Base-by-base conservation (phyloP, 2,113 vertebrate genomes). In the Peromyscus polionotus region DNA sequence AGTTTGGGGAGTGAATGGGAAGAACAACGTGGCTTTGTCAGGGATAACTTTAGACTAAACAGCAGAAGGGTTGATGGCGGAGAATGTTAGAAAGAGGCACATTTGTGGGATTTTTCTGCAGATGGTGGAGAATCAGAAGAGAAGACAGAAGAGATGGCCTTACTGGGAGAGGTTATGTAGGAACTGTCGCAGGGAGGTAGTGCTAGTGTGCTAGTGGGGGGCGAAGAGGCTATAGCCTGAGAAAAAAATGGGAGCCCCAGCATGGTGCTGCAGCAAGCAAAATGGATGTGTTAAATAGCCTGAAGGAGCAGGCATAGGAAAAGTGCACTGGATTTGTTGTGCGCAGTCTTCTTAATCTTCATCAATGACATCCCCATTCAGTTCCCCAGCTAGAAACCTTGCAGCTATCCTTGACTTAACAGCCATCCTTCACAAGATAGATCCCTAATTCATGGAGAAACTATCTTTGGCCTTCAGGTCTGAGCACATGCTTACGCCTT, bases 381-480 rank as follows among this genome's bases (percentile, higher is more conserved):
- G 54, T 39, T 88, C 67, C 39, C 90, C 88, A 42, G n/a, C 12
- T 48, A 36, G 26, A 90, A 83, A 33, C 10, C 54, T 72, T 61
- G 48, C 16, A 20, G 39, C 57, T 39, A 6, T 33, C 83, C 45
- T 91, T 90, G 72, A 76, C 14, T 83, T 77, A 28, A 51, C 1
- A 31, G 36, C 20, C n/a, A 10, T 75, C 11, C 51, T 39, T 95
- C 31, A 87, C 4, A 90, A 68, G 39, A 45, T 2, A 59, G 45
- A 31, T 59, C 36, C 31, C 54, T 5, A 94, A 0, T 76, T 95
- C 42, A 48, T 67, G 42, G 59, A 76, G 36, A 90, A 83, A 90
- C n/a, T 54, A 22, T 85, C 42, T 92, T 31, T 95, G 51, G 39
- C 12, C 57, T 95, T 92, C 48, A 76, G 84, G 59, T 85, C 36